Percentiles rank a stretch among this genome's conserved stretches.
phyloP scores from a whole-genome alignment of 2,113 vertebrate genomes.

The Nothoprocta perdicaria region DNA sequence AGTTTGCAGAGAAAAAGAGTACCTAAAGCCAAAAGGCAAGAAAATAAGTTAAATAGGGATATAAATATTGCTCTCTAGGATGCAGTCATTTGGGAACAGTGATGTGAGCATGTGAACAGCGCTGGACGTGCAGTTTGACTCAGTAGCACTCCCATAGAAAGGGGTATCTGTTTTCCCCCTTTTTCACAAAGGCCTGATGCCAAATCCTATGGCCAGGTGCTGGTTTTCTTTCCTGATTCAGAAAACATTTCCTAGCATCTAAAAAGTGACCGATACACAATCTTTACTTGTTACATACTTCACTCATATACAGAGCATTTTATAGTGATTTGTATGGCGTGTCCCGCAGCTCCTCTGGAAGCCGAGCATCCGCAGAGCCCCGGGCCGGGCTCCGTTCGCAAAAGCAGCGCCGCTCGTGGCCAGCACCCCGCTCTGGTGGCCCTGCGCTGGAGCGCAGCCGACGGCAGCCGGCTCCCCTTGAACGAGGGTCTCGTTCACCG shows the following conservation, averaged over 20 bases:
- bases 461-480: background rate
- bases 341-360: background rate
- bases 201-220: background rate
- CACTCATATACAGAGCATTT: background rate
- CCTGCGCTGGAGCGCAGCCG: background rate
- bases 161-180: background rate
- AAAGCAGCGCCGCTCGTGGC: background rate
- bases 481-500: background rate
- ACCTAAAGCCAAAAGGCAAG: background rate
- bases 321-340: background rate
- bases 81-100: background rate
- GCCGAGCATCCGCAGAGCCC: too few relatives aligned
- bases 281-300: background rate
- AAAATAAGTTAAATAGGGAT: background rate
- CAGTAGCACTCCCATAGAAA: background rate
- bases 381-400: background rate
- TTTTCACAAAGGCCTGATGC: background rate
- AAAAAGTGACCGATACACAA: background rate
- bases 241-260: background rate
- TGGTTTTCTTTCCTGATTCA: background rate
- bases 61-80: background rate
- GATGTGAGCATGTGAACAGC: background rate
- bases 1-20: background rate
- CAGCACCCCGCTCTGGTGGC: constrained; percentile 11
- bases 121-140: background rate